Evolutionary conservation across 2,888 invertebrate species (phyloP), one percentile per base, ranked within the genome.

Genomic region (Reticulitermes lucifugus): DNA sequence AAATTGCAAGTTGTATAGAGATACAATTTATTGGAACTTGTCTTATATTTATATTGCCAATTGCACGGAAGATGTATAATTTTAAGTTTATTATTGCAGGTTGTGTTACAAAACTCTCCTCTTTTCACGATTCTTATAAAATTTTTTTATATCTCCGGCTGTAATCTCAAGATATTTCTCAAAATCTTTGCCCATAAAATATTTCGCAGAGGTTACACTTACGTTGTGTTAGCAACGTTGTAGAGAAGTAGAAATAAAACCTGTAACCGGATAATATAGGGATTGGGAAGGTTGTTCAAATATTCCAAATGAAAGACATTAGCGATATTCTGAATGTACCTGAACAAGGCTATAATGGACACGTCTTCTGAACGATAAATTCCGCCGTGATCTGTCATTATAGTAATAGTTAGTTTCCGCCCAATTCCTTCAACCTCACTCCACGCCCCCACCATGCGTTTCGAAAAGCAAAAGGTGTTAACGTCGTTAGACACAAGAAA

Each of bases 391-490:
- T 73, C 73, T 41, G 41, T 73, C 73, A 73, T 73, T 35, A 73
- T 18, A 3, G 41, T 73, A 73, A 41, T 4, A 21, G 41, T 12
- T 14, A 73, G 73, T 41, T 41, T 41, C 73, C 29, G 29, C 41
- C 41, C 18, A 35, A 4, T 35, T 35, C 35, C 35, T 35, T 35
- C 35, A 35, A 35, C 35, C 35, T 35, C 35, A 35, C 35, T 35
- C 2, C 41, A 9, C 41, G 9, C 35, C 46, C 12, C 46, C n/a
- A 65, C 65, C 25, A 5, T 25, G 9, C n/a, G 10, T 14, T 65
- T 65, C 25, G 41, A 73, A 73, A 73, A 41, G 73, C 7, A 73
- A 73, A 73, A 73, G 73, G 73, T 73, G 73, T 41, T 73, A 73
- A 35, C 71, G 14, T 6, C 71, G 9, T 10, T 71, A 51, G 51